A percentile compares a stretch with the other conserved stretches of the same genome.
Evolutionary conservation across 2,797 vertebrate genomes (phyloP).

Genomic region (Lophura swinhoii): DNA sequence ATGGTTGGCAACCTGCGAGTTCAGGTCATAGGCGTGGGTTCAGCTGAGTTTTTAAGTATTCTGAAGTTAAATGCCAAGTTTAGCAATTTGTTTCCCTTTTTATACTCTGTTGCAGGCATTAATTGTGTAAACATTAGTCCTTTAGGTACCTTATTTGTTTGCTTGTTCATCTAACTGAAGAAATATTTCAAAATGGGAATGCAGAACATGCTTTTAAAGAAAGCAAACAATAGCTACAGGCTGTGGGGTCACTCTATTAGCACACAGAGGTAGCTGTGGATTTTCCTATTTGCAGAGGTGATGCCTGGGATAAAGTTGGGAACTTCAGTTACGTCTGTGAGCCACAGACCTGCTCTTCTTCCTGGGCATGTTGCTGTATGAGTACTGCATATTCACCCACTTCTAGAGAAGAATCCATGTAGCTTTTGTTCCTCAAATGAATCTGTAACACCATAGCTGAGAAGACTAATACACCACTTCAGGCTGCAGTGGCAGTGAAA

Average conservation of each 20-base stretch:
- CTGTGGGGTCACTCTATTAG: no score
- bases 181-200: not conserved
- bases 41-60: not conserved
- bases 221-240: not conserved
- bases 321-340: not conserved
- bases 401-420: no score
- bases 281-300: not conserved
- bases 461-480: not conserved
- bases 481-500: not conserved
- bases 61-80: not conserved
- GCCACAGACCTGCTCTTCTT: not conserved
- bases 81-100: not conserved
- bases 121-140: not conserved
- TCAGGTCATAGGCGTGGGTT: accelerated
- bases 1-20: not conserved
- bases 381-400: not conserved
- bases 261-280: not conserved
- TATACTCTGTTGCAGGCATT: not conserved
- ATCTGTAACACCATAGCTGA: not conserved
- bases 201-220: not conserved
- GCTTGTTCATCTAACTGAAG: not conserved
- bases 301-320: not conserved
- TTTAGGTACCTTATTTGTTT: not conserved
- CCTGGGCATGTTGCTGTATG: not conserved
- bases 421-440: not conserved